phyloP scores from a whole-genome alignment of 2,888 invertebrate species.

The Boloria selene region DNA sequence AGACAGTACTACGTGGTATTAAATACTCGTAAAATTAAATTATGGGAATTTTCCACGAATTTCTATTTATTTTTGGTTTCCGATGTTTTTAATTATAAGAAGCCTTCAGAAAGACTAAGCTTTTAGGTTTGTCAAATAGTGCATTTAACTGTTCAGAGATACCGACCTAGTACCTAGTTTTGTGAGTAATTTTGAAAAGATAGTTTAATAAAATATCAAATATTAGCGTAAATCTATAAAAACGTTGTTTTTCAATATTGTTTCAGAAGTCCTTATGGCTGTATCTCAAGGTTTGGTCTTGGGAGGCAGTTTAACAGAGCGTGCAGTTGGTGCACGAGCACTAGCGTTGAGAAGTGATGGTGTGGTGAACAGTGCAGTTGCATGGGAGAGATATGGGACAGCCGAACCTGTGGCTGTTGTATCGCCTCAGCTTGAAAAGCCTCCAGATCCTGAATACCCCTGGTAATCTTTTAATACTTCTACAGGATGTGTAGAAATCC shows the following conservation, averaged over 20 bases:
- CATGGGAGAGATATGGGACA: slow-evolving; percentile 69
- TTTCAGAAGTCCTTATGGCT: slow-evolving; percentile 86
- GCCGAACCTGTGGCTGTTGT: slow-evolving; percentile 72
- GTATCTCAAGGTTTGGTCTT: slow-evolving; percentile 88
- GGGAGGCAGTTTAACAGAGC: slow-evolving; percentile 64
- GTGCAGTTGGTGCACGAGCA: slow-evolving; percentile 82
- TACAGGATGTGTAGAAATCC: no score
- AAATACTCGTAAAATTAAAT: no score
- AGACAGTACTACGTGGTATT: no score
- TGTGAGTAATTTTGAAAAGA: neutral
- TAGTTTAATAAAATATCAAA: neutral
- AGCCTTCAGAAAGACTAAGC: no score
- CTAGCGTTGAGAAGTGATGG: slow-evolving; percentile 65
- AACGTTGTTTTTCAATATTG: neutral
- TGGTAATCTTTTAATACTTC: slow-evolving; percentile 76
- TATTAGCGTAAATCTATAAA: no score
- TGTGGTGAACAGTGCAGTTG: slow-evolving; percentile 66
- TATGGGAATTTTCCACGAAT: no score
- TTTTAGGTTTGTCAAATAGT: no score
- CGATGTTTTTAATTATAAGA: no score
- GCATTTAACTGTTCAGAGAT: no score
- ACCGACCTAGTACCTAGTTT: no score
- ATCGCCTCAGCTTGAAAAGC: slow-evolving; percentile 82
- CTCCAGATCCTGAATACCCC: slow-evolving; percentile 86
- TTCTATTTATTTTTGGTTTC: no score